Evolutionary conservation across 2,888 invertebrate species (phyloP).

Genomic region (Ochropleura plecta): DNA sequence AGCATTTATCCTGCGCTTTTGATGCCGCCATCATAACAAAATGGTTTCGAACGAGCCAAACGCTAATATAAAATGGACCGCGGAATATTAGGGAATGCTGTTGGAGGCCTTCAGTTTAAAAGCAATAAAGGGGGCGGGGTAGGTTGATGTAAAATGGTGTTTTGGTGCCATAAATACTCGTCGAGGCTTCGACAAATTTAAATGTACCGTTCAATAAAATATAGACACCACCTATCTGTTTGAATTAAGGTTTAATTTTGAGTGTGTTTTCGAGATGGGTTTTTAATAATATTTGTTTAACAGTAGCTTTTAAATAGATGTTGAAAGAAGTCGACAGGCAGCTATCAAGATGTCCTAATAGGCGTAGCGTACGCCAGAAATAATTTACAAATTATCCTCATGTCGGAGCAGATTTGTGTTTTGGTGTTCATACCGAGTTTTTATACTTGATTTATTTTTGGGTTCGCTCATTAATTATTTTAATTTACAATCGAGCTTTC

Average conservation of each 20-base stretch:
- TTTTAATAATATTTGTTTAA: constrained; percentile 56
- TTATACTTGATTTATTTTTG: constrained; percentile 63
- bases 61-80: constrained; percentile 70
- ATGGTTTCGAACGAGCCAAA: constrained; percentile 65
- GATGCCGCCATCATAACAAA: constrained; percentile 82
- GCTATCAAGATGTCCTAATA: constrained; percentile 89
- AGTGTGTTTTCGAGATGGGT: constrained; percentile 17
- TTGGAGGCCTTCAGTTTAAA: constrained; percentile 23
- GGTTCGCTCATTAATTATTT: constrained; percentile 63
- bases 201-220: constrained; percentile 50
- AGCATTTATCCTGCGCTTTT: constrained; percentile 77
- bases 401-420: constrained; percentile 67
- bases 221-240: constrained; percentile 53
- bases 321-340: constrained; percentile 89
- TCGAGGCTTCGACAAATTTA: constrained; percentile 74
- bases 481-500: constrained; percentile 47
- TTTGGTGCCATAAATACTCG: constrained; percentile 83
- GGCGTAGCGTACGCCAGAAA: constrained; percentile 87
- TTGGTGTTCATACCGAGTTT: constrained; percentile 48
- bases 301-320: constrained; percentile 89
- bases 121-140: constrained; percentile 40
- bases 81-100: constrained; percentile 39
- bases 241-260: constrained; percentile 70
- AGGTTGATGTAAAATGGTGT: constrained; percentile 74
- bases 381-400: constrained; percentile 88